Base-by-base conservation (phyloP, 64 coral and sea anemone genomes). In the Acropora tenuis region DNA sequence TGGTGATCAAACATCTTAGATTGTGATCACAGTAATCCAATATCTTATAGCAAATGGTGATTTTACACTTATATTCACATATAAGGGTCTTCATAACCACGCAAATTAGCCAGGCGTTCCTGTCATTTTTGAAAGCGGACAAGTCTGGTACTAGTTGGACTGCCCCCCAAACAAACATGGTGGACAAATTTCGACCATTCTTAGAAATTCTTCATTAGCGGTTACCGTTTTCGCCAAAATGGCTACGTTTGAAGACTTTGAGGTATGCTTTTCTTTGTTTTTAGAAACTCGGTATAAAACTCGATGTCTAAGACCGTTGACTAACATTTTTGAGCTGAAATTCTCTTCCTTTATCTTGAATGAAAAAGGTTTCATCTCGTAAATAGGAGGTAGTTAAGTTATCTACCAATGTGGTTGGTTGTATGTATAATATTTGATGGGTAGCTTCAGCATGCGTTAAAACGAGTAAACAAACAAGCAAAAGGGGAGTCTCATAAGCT, bases 221-320 rank as follows among this genome's bases (percentile, higher is more conserved):
- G 41, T 5, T 48, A 1, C 40, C 4, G 9, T 60, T 17, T 72
- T 75, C 1, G 5, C 8, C 13, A 16, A 61, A 41, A 96, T 96
- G 94, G 82, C 91, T 9, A 79, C 94, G 17, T 84, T 93, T 74
- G 90, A 96, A 80, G 94, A 96, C 8, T 96, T 93, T 78, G 94
- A 96, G 94, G 94, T 96, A 89, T 59, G 40, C 85, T 4, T 52
- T 73, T 82, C 53, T 30, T 30, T 30, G 30, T 47, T 5, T 76
- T 75, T 12, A 61, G 30, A 30, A 20, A 0, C 18, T 78, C 12
- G n/a, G 8, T 78, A 10, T 10, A 63, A 63, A 55, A 63, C 16
- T 63, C 60, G 60, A 3, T 63, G 11, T 63, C 60, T 63, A 13
- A 63, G 60, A 55, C 52, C 52, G 6, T 7, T 55, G 52, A 55